A percentile compares a stretch with the other conserved stretches of the same genome.
Conservation (phyloP, 2,888 invertebrate species). For the Leucania comma region DNA sequence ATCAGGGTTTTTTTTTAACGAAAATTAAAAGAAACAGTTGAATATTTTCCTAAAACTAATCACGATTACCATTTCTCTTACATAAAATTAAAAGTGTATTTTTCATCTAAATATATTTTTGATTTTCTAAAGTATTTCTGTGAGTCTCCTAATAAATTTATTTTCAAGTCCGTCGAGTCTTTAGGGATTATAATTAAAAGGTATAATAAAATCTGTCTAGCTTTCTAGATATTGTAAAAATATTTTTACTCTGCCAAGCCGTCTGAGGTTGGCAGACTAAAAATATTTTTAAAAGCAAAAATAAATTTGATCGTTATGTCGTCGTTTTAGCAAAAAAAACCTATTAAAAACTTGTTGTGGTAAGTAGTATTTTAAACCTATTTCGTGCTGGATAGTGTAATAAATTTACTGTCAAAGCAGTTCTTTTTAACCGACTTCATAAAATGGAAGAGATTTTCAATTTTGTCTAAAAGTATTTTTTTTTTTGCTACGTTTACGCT, state of each 20-base stretch:
- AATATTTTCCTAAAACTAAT: too few relatives aligned
- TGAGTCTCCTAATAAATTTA: slow-evolving; percentile 2
- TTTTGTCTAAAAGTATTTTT: too few relatives aligned
- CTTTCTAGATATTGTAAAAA: slow-evolving; percentile 28
- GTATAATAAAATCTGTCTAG: slow-evolving; percentile 38
- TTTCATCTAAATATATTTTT: not conserved
- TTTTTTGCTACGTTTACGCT: too few relatives aligned
- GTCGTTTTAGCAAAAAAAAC: not conserved
- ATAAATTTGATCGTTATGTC: not conserved
- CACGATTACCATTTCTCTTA: not conserved
- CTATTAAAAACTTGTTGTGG: not conserved
- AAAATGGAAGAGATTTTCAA: too few relatives aligned
- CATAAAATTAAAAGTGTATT: not conserved
- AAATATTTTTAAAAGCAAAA: too few relatives aligned
- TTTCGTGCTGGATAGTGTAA: not conserved
- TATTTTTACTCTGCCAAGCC: not conserved
- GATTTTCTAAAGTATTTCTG: not conserved
- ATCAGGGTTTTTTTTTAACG: too few relatives aligned
- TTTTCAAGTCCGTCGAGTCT: slow-evolving; percentile 12
- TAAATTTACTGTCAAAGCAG: not conserved
- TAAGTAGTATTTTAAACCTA: not conserved
- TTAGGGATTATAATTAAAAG: slow-evolving; percentile 20
- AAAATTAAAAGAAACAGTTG: too few relatives aligned
- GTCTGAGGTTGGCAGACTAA: not conserved
- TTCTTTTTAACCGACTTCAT: not conserved